A percentile compares a stretch with the other conserved stretches of the same genome.
phyloP scores from a whole-genome alignment of 2,888 invertebrate genomes.

The Lacanobia wlatinum region DNA sequence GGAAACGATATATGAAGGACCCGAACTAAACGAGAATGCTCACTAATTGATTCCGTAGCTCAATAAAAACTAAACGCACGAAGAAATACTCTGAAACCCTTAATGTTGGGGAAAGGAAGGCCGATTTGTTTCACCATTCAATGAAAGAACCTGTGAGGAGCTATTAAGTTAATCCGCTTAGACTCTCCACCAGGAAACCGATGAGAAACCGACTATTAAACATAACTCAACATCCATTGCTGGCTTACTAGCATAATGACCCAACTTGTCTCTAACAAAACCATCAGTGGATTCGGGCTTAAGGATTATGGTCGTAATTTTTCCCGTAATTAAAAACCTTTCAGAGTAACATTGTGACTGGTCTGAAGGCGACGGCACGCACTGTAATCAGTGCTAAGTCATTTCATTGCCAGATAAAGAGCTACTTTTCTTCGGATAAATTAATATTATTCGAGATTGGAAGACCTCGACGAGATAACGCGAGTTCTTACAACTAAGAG shows the following conservation, averaged over 20 bases:
- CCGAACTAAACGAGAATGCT: slow-evolving; percentile 53
- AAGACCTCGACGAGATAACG: slow-evolving; percentile 63
- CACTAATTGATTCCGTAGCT: slow-evolving; percentile 68
- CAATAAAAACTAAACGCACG: slow-evolving; percentile 67
- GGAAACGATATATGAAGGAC: slow-evolving; percentile 50
- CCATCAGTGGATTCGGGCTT: slow-evolving; percentile 14
- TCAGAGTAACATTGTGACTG: slow-evolving; percentile 37
- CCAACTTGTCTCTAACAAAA: background rate
- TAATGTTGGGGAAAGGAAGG: slow-evolving; percentile 74
- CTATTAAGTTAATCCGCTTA: slow-evolving; percentile 83
- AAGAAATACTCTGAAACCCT: slow-evolving; percentile 71
- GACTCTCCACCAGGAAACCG: slow-evolving; percentile 37
- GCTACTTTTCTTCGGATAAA: slow-evolving; percentile 77
- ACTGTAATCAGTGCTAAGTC: slow-evolving; percentile 84
- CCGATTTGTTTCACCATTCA: slow-evolving; percentile 83
- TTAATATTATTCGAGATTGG: slow-evolving; percentile 79
- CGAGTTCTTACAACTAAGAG: slow-evolving; percentile 47
- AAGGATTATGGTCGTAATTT: background rate
- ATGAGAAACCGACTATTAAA: background rate
- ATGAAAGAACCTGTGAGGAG: slow-evolving; percentile 83
- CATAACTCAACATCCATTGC: slow-evolving; percentile 20
- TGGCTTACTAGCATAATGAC: accelerated
- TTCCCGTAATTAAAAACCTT: slow-evolving; percentile 54
- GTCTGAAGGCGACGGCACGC: slow-evolving; percentile 66
- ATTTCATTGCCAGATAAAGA: slow-evolving; percentile 79